A percentile compares a stretch with the other conserved stretches of the same genome.
These are phyloP conservation scores for Phortica okadai DNA, from an alignment of 2,888 invertebrate species.

Conservation along the genomic window DNA sequence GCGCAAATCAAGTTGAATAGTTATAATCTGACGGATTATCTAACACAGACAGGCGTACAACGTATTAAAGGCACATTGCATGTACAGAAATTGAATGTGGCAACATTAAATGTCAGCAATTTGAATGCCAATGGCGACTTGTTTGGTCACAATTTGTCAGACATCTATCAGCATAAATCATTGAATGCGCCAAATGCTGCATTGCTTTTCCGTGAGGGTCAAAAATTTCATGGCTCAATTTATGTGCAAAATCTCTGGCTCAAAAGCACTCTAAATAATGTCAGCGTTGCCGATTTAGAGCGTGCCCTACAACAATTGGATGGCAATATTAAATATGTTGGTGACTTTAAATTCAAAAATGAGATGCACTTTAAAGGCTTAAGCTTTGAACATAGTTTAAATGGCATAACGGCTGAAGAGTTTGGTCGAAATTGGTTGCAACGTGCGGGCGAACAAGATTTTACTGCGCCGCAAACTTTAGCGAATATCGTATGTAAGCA, in stretches of 20 bases:
- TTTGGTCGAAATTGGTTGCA: constrained; percentile 76
- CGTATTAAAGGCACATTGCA: constrained; percentile 53
- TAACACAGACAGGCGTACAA: constrained; percentile 60
- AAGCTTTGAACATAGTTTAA: constrained; percentile 74
- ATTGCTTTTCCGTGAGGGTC: constrained; percentile 50
- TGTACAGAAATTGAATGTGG: constrained; percentile 51
- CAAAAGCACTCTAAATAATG: constrained; percentile 63
- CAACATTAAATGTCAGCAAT: constrained; percentile 52
- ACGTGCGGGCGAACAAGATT: constrained; percentile 68
- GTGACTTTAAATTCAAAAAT: constrained; percentile 65
- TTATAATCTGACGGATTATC: constrained; percentile 46
- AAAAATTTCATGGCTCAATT: constrained; percentile 65
- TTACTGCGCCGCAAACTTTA: constrained; percentile 68
- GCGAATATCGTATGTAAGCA: constrained; percentile 50
- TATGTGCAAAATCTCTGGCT: constrained; percentile 74
- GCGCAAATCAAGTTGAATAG: constrained; percentile 46
- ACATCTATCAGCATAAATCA: constrained; percentile 56
- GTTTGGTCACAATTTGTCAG: constrained; percentile 51
- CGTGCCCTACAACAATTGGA: constrained; percentile 63
- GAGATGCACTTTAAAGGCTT: constrained; percentile 74
- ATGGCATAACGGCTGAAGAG: constrained; percentile 73
- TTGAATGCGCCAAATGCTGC: constrained; percentile 50
- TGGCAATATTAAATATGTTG: constrained; percentile 71
- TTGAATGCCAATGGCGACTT: constrained; percentile 63
- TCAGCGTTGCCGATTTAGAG: constrained; percentile 59